Base-by-base conservation (phyloP, 2,797 vertebrate species). In the Triplophysa yarkandensis region DNA sequence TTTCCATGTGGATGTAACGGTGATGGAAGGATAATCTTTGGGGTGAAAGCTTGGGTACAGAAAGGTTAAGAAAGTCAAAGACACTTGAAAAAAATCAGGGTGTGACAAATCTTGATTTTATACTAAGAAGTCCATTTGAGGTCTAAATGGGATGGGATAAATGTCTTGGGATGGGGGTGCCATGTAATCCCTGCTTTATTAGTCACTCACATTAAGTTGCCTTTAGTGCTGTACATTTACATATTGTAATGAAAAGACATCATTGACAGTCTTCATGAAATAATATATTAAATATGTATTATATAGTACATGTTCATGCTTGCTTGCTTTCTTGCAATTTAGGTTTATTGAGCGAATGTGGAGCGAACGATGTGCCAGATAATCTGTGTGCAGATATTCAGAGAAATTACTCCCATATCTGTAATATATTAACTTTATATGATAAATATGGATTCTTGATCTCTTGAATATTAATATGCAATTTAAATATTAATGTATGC, bases 401-500 rank as follows among this genome's bases (percentile, higher is more conserved):
- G 30, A 79, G 34, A 78, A 75, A 77, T 78, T 41, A 78, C 41
- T 74, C 28, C n/a, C 27, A 19, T 44, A 68, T 57, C 62, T 78
- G 11, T 21, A 76, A 68, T 79, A 76, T 67, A 78, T 82, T 73
- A 71, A 78, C 71, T 78, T 74, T 76, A 73, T 48, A 63, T 80
- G 46, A 84, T 76, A 80, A 83, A 80, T 85, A 70, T 78, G 77
- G 63, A 86, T 80, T 73, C 68, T 61, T 68, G 64, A 62, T 71
- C 73, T 67, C 82, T 78, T 82, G 58, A 84, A 85, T 85, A 84
- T 85, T 72, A 76, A 86, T 72, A 64, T 32, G 46, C 13, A 23
- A 23, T 69, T 84, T 79, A 85, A 86, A 84, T 84, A 87, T 85
- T 81, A 74, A 86, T 82, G 25, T 41, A 44, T 44, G 34, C 65